phyloP scores from a whole-genome alignment of 2,797 vertebrate genomes.

The Dicrostonyx torquatus region DNA sequence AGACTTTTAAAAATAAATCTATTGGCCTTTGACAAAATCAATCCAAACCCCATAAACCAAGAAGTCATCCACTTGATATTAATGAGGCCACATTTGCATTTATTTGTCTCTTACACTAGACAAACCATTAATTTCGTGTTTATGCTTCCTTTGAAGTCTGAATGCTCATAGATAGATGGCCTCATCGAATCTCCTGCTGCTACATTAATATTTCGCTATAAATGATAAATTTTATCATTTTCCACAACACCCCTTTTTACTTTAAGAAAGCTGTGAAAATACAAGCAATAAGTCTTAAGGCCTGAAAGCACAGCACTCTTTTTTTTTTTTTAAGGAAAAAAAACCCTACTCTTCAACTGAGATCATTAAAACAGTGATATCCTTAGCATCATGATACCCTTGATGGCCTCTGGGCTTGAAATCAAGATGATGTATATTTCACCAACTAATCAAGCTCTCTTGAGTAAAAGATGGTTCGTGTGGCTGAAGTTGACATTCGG shows the following conservation, averaged over 20 bases:
- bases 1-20: conserved; percentile 90
- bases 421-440: conserved; percentile 77
- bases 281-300: conserved; percentile 88
- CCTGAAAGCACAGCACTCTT: conserved; percentile 83
- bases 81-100: conserved; percentile 91
- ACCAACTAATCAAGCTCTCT: conserved; percentile 75
- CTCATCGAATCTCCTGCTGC: conserved; percentile 90
- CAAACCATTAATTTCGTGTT: conserved; percentile 91
- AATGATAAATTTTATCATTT: conserved; percentile 91
- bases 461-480: conserved; percentile 29
- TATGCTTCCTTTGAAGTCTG: conserved; percentile 90
- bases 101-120: conserved; percentile 91
- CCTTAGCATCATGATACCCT: conserved; percentile 84
- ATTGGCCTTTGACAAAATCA: conserved; percentile 92
- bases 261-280: conserved; percentile 89
- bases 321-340: conserved; percentile 57
- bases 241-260: conserved; percentile 89
- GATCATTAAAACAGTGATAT: conserved; percentile 87
- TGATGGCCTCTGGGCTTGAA: conserved; percentile 82
- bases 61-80: conserved; percentile 91
- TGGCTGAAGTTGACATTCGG: not conserved
- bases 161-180: conserved; percentile 90
- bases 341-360: conserved; percentile 84
- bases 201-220: conserved; percentile 91
- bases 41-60: conserved; percentile 91